These are phyloP conservation scores for Rhabdornis inornatus DNA, from an alignment of 2,113 vertebrate species.

Conservation along the genomic window DNA sequence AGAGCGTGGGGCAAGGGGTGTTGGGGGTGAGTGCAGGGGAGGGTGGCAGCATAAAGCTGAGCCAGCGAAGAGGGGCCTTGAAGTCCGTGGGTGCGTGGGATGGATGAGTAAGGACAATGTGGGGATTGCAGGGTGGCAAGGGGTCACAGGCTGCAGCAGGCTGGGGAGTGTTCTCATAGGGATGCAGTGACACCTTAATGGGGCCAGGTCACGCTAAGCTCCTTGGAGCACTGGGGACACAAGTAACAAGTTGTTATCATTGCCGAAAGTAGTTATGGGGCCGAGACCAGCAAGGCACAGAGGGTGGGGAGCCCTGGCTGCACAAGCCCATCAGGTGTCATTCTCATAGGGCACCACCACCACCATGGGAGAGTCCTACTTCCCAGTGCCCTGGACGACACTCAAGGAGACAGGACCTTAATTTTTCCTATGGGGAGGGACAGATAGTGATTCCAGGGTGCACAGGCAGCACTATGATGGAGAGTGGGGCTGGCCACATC, in stretches of 20 bases:
- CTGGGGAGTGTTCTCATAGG: not conserved
- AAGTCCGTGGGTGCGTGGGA: fast-evolving
- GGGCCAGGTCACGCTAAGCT: not conserved
- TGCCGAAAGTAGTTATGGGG: not conserved
- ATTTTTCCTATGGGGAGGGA: fast-evolving
- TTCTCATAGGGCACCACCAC: not conserved
- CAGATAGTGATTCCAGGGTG: not conserved
- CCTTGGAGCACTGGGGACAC: not conserved
- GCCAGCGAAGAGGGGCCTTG: not conserved
- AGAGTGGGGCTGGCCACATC: not conserved
- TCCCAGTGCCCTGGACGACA: not conserved
- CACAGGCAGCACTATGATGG: fast-evolving
- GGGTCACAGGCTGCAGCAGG: not conserved
- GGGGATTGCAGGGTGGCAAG: too few relatives aligned
- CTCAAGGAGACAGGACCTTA: not conserved
- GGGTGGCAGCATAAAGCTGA: not conserved
- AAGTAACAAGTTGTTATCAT: not conserved
- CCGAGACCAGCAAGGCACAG: not conserved
- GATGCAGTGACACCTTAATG: not conserved
- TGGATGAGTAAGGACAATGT: too few relatives aligned
- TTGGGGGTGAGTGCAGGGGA: not conserved
- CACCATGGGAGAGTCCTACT: not conserved
- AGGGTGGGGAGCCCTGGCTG: not conserved
- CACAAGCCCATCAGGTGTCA: not conserved
- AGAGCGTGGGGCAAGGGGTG: not conserved